A percentile compares a stretch with the other conserved stretches of the same genome.
Evolutionary conservation across 2,113 vertebrate species (phyloP).

Genomic region (Empidonax alnorum): DNA sequence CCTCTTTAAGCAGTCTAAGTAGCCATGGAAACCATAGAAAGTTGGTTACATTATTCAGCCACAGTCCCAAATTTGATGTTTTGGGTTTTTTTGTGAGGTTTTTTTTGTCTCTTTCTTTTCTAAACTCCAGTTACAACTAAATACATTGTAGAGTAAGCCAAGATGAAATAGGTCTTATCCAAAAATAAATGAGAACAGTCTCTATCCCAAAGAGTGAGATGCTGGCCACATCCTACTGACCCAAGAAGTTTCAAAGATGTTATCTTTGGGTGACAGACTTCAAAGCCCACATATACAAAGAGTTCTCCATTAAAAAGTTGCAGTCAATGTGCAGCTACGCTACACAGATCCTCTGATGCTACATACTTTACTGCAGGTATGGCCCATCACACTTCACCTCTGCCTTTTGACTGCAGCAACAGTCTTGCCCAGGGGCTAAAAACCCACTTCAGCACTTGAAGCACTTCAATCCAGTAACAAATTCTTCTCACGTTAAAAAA

Average conservation of each 20-base stretch:
- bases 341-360: background rate
- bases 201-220: background rate
- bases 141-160: background rate
- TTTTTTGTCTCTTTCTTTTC: background rate
- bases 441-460: background rate
- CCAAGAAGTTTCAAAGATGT: background rate
- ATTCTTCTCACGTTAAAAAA: background rate
- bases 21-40: background rate
- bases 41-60: background rate
- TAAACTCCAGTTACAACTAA: background rate
- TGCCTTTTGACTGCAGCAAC: fast-evolving
- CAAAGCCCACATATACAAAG: background rate
- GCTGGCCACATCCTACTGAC: background rate
- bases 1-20: background rate
- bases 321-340: background rate
- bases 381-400: background rate
- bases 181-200: background rate
- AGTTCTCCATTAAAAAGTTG: background rate
- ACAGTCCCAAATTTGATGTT: background rate
- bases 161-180: background rate
- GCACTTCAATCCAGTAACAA: background rate
- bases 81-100: background rate
- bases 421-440: background rate
- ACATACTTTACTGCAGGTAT: background rate
- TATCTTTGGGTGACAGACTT: background rate